Evolutionary conservation across 1,140 invertebrate genomes (phyloP), one percentile per base, ranked within the genome.

Genomic region (Lanistes nyassanus): DNA sequence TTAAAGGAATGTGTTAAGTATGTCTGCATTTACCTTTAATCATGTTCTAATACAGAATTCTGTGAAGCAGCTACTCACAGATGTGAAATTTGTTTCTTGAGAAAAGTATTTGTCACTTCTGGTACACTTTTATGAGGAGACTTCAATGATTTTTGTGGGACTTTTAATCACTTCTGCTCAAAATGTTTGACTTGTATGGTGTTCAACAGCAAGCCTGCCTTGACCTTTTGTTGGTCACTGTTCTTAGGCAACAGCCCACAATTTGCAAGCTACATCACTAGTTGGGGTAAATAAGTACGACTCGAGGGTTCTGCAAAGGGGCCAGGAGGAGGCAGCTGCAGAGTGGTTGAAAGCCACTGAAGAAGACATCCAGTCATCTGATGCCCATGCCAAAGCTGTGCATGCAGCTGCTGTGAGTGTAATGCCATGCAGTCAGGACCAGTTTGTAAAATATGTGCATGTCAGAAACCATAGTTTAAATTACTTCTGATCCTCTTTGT

Each of bases 311-410:
- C 34, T 66, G 13, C n/a, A 58, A 60, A 39, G 13, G 42, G 39
- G 16, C 74, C 76, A 19, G 78, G 79, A 62, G 78, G 76, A 85
- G 42, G 84, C 84, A n/a, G 84, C 84, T 4, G 79, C 82, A 51
- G 79, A 80, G 34, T 85, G 84, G 84, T 34, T 85, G 42, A 78
- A 81, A 47, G 74, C 76, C 42, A 82, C 84, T 21, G 77, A 82
- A 71, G 34, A 75, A 23, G 83, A 85, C 58, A 65, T 82, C 21
- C 65, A 79, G 3, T 60, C 74, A 19, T 73, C 75, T 11, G 78
- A 65, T 19, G 75, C 77, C 13, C 80, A 81, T n/a, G 79, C 76
- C 3, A 70, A 78, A 21, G 79, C 80, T 51, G 70, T 82, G 3
- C 62, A 81, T 47, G 79, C 78, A 51, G 80, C 80, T 56, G 81